phyloP scores from a whole-genome alignment of 2,113 vertebrate species.

The Mustela lutreola region DNA sequence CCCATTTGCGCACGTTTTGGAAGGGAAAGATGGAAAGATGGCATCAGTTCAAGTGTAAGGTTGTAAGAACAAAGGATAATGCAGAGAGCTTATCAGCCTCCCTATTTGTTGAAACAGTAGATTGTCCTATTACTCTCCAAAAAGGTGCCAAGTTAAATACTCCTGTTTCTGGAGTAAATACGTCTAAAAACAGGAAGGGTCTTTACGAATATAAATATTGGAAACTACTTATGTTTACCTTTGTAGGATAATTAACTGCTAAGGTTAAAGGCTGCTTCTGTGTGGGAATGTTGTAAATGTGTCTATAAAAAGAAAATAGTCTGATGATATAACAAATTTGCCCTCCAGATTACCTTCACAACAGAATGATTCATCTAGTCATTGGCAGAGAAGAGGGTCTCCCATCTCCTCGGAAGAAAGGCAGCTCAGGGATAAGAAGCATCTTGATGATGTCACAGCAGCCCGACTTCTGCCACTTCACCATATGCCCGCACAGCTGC shows the following conservation, averaged over 20 bases:
- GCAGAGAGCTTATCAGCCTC: not conserved
- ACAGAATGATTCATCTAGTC: conserved; percentile 81
- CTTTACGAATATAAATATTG: not conserved
- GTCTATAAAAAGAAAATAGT: not conserved
- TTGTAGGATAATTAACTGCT: not conserved
- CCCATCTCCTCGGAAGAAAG: conserved; percentile 88
- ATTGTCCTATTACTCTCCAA: not conserved
- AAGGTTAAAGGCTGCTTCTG: not conserved
- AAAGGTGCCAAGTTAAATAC: not conserved
- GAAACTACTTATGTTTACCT: not conserved
- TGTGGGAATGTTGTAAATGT: not conserved
- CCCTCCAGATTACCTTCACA: conserved; percentile 87
- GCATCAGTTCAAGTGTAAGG: not conserved
- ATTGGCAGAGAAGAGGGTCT: conserved; percentile 73
- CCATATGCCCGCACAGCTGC: conserved; percentile 90
- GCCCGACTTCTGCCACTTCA: conserved; percentile 93
- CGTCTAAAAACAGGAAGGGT: not conserved
- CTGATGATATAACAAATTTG: not conserved
- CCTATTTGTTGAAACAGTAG: not conserved
- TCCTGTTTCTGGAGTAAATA: not conserved
- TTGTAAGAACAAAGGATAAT: not conserved
- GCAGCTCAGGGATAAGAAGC: conserved; percentile 90
- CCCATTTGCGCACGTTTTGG: not conserved
- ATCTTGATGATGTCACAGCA: conserved; percentile 95
- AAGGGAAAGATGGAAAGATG: not conserved